phyloP scores from a whole-genome alignment of 2,113 vertebrate genomes.

The Peromyscus polionotus region DNA sequence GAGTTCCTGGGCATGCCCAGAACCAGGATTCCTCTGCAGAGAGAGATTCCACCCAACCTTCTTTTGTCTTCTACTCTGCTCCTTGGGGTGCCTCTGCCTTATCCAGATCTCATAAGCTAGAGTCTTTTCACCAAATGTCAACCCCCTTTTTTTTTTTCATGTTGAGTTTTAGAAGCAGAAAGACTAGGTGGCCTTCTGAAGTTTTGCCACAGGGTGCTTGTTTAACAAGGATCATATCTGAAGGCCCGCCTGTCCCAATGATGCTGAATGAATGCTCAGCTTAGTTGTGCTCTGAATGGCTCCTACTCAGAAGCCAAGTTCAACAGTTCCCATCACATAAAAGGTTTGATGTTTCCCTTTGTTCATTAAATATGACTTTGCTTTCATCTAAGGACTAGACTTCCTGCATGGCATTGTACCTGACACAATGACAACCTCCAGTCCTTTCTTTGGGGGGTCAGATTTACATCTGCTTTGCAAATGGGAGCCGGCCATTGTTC shows the following conservation, averaged over 20 bases:
- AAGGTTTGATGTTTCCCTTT: constrained; percentile 70
- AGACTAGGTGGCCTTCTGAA: constrained; percentile 82
- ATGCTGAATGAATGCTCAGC: constrained; percentile 75
- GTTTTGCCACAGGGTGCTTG: constrained; percentile 82
- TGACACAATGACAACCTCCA: constrained; percentile 41
- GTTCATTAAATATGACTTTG: constrained; percentile 77
- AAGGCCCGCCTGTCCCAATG: constrained; percentile 79
- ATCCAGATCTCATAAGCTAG: constrained; percentile 61
- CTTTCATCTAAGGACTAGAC: constrained; percentile 49
- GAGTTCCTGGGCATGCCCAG: background rate
- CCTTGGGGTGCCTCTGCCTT: constrained; percentile 58
- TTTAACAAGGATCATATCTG: constrained; percentile 82
- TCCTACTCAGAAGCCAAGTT: constrained; percentile 77
- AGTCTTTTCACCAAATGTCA: constrained; percentile 81
- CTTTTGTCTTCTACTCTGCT: constrained; percentile 4
- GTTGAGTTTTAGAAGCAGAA: constrained; percentile 85
- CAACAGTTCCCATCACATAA: constrained; percentile 62
- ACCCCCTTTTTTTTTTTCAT: constrained; percentile 72
- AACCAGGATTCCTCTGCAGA: constrained; percentile 27
- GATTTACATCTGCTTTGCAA: constrained; percentile 52
- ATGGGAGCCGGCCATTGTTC: constrained; percentile 41
- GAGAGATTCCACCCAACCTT: constrained; percentile 5
- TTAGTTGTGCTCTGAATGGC: constrained; percentile 73
- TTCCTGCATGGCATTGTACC: constrained; percentile 58
- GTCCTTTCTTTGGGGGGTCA: constrained; percentile 56